Evolutionary conservation across 2,888 invertebrate genomes (phyloP).

Genomic region (Lottia scabra): DNA sequence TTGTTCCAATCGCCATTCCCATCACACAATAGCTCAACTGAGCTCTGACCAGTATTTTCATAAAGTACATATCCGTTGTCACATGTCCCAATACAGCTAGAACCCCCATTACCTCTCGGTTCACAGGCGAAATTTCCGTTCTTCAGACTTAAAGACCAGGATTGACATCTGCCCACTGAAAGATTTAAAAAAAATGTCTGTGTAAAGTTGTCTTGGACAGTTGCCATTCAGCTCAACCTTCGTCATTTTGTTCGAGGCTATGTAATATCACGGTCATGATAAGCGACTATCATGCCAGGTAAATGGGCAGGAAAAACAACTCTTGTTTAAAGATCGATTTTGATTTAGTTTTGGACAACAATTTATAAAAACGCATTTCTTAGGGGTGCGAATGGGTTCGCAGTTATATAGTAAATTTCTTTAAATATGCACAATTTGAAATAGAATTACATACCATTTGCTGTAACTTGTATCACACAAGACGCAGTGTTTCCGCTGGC

Average conservation of each 20-base stretch:
- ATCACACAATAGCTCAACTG: slow-evolving; percentile 30
- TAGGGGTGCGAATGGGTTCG: too few relatives aligned
- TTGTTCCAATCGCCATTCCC: slow-evolving; percentile 35
- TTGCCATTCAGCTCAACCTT: too few relatives aligned
- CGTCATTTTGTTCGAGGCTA: too few relatives aligned
- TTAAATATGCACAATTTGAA: too few relatives aligned
- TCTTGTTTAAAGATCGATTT: too few relatives aligned
- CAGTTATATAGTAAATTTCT: too few relatives aligned
- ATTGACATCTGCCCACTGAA: slow-evolving; percentile 39
- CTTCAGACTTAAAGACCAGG: slow-evolving; percentile 32
- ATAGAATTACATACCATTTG: slow-evolving; percentile 35
- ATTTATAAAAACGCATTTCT: too few relatives aligned
- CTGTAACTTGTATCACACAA: slow-evolving; percentile 45
- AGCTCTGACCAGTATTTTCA: slow-evolving; percentile 29
- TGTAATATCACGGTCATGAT: too few relatives aligned
- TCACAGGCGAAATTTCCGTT: slow-evolving; percentile 35
- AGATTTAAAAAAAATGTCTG: neutral
- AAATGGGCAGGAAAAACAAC: too few relatives aligned
- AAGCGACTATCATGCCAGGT: too few relatives aligned
- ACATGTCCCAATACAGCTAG: slow-evolving; percentile 39
- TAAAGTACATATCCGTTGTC: slow-evolving; percentile 36
- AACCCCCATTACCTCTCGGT: slow-evolving; percentile 18
- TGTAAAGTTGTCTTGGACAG: too few relatives aligned
- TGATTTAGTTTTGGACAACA: too few relatives aligned
- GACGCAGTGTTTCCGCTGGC: slow-evolving; percentile 34